Evolutionary conservation across 1,140 invertebrate genomes (phyloP).

Genomic region (Contarinia nasturtii): DNA sequence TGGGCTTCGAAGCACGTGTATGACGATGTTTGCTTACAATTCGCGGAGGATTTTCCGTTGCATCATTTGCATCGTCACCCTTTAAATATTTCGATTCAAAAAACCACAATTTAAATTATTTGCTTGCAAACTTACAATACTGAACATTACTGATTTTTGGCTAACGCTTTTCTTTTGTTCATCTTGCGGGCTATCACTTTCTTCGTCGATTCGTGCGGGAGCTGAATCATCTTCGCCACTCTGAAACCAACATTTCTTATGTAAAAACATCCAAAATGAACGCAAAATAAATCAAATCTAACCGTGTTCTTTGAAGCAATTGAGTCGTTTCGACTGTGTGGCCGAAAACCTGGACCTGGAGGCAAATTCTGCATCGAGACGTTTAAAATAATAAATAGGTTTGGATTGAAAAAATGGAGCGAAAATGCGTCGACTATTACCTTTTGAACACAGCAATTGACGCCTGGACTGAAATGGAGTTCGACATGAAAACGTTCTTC

Average conservation of each 20-base stretch:
- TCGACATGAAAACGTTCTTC: constrained; percentile 92
- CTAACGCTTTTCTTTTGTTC: too few species aligned
- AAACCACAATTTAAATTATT: neutral
- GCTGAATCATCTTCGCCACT: constrained; percentile 20
- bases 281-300: neutral
- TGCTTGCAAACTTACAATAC: neutral
- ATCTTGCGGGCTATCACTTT: constrained; percentile 24
- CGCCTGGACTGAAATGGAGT: constrained; percentile 92
- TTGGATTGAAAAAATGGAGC: too few species aligned
- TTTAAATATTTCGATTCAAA: neutral
- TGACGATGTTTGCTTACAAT: constrained; percentile 1
- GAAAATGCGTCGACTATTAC: too few species aligned
- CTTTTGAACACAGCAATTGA: constrained; percentile 88
- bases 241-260: constrained; percentile 4
- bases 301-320: constrained; percentile 30
- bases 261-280: neutral
- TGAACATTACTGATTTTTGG: too few species aligned
- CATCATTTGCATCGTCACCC: neutral
- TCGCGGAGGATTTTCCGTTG: neutral
- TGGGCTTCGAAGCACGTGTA: constrained; percentile 32
- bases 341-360: constrained; percentile 80
- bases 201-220: constrained; percentile 46
- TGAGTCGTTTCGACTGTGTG: constrained; percentile 71
- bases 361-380: constrained; percentile 85
- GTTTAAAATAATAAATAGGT: too few species aligned